These are phyloP conservation scores for Stenotaenia linearis DNA, from an alignment of 2,888 invertebrate genomes.

Conservation along the genomic window DNA sequence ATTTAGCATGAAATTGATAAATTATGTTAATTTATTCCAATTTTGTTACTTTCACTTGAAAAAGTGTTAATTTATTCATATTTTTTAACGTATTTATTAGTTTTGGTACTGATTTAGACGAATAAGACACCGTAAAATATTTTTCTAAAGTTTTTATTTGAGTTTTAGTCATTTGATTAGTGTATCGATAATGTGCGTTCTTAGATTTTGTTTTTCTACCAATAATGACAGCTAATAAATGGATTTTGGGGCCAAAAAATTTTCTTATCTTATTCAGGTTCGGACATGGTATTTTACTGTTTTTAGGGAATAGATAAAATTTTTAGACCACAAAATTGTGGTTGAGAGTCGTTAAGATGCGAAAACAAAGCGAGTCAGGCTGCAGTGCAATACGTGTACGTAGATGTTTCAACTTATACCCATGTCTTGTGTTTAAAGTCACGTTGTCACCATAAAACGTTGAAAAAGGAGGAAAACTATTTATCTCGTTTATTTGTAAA, in stretches of 20 bases:
- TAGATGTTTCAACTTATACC: not conserved
- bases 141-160: not conserved
- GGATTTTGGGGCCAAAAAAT: slow-evolving; percentile 17
- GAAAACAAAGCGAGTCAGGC: not conserved
- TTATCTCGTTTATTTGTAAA: slow-evolving; percentile 1
- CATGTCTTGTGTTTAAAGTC: not conserved
- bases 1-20: not conserved
- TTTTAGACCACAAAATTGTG: not conserved
- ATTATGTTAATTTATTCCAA: too few species aligned
- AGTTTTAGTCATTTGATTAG: not conserved
- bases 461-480: not conserved
- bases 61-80: too few species aligned
- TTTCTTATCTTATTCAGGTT: slow-evolving; percentile 26
- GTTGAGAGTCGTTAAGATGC: too few species aligned
- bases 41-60: too few species aligned
- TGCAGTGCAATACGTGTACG: slow-evolving; percentile 2
- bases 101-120: not conserved
- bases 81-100: not conserved
- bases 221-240: slow-evolving; percentile 24
- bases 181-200: not conserved
- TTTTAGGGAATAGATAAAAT: not conserved
- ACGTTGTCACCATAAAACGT: not conserved
- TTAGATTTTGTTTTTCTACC: not conserved
- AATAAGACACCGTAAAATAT: not conserved
- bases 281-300: slow-evolving; percentile 10